These are phyloP conservation scores for Columba guinea DNA, from an alignment of 2,797 vertebrate genomes.

Conservation along the genomic window DNA sequence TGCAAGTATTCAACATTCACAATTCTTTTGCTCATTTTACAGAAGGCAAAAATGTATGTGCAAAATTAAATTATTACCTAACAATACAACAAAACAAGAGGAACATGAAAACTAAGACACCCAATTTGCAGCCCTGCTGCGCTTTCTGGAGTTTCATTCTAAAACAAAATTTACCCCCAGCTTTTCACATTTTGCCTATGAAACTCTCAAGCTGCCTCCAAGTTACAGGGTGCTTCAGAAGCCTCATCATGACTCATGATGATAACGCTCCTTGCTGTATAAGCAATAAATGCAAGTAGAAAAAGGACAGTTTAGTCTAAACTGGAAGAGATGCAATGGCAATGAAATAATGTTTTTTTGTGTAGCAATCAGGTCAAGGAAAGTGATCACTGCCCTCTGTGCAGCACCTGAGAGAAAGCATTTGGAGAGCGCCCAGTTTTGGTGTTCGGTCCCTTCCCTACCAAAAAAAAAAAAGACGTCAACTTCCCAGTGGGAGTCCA, in stretches of 20 bases:
- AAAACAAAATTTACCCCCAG: not conserved
- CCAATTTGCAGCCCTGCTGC: not conserved
- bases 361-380: not conserved
- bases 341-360: not conserved
- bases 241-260: not conserved
- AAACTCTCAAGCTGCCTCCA: not conserved
- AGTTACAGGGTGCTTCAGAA: not conserved
- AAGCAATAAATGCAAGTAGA: not conserved
- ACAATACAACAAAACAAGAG: not conserved
- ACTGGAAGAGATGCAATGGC: not conserved
- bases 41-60: not conserved
- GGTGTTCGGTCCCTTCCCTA: not conserved
- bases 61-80: not conserved
- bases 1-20: not conserved
- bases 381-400: not conserved
- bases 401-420: not conserved
- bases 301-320: not conserved
- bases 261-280: not conserved
- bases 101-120: not conserved
- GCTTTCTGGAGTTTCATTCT: not conserved
- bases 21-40: not conserved
- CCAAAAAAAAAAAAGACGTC: not conserved
- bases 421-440: not conserved
- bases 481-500: too few relatives aligned
- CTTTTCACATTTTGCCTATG: not conserved